Percentiles rank a stretch among this genome's conserved stretches.
phyloP scores from a whole-genome alignment of 2,888 invertebrate species.

The Holacanthella duospinosa region DNA sequence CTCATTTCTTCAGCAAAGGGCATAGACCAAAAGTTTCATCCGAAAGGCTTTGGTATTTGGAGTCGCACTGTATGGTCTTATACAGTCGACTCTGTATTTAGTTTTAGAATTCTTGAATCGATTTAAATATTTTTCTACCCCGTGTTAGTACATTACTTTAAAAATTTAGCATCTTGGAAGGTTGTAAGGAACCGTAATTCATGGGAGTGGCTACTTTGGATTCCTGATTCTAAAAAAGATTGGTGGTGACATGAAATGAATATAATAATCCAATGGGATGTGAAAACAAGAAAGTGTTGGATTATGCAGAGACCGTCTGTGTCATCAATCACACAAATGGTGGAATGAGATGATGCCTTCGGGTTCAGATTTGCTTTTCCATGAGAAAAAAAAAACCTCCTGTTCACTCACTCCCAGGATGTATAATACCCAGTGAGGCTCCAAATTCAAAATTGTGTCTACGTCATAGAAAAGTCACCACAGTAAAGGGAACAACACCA shows the following conservation, averaged over 20 bases:
- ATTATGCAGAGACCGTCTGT: conserved; percentile 37
- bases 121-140: too few species aligned
- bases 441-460: not conserved
- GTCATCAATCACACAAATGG: conserved; percentile 38
- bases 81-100: too few species aligned
- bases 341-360: conserved; percentile 30
- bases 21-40: too few species aligned
- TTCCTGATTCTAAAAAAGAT: too few species aligned
- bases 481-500: not conserved
- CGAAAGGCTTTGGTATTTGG: too few species aligned
- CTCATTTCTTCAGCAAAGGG: too few species aligned
- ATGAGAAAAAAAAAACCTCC: not conserved
- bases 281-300: conserved; percentile 34
- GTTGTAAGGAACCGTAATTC: too few species aligned
- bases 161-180: too few species aligned
- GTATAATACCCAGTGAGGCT: not conserved
- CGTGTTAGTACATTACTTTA: too few species aligned
- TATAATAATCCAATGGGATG: conserved; percentile 33
- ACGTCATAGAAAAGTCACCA: not conserved
- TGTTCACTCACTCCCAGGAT: not conserved
- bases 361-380: conserved; percentile 27
- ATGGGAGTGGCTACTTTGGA: too few species aligned
- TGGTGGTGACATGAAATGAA: conserved; percentile 8
- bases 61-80: too few species aligned
- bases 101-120: too few species aligned